These are phyloP conservation scores for Oncorhynchus tshawytscha DNA, from an alignment of 2,113 vertebrate genomes.

Conservation along the genomic window DNA sequence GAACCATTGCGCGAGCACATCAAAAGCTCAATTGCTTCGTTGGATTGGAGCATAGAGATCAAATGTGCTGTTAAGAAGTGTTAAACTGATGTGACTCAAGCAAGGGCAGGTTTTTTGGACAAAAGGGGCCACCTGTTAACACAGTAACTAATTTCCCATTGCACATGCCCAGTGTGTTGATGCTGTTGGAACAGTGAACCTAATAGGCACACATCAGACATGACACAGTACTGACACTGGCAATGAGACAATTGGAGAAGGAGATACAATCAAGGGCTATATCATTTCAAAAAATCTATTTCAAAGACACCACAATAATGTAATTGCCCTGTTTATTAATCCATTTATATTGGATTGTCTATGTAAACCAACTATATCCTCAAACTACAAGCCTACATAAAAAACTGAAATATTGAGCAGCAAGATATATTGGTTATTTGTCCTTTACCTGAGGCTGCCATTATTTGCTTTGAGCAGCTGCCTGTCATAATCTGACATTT, in stretches of 20 bases:
- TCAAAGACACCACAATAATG: no score
- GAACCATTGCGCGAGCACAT: slow-evolving; percentile 55
- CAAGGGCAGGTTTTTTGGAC: slow-evolving; percentile 50
- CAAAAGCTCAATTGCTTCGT: slow-evolving; percentile 67
- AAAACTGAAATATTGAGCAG: no score
- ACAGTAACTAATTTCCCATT: slow-evolving; percentile 57
- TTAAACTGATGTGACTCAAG: slow-evolving; percentile 66
- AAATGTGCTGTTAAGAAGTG: slow-evolving; percentile 69
- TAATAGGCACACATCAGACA: slow-evolving; percentile 16
- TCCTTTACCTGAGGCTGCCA: no score
- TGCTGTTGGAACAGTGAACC: slow-evolving; percentile 24
- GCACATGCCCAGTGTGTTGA: slow-evolving; percentile 45
- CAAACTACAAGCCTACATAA: no score
- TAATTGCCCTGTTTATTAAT: no score
- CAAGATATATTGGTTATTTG: no score
- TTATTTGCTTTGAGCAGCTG: no score
- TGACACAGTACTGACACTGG: neutral
- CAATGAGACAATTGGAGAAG: neutral
- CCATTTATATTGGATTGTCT: no score
- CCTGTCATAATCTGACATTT: no score
- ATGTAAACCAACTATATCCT: no score
- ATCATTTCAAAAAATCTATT: no score
- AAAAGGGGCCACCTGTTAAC: slow-evolving; percentile 64
- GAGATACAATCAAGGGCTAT: neutral
- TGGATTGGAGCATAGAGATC: slow-evolving; percentile 64